phyloP scores from a whole-genome alignment of 2,797 vertebrate species.

The Bovichtus variegatus region DNA sequence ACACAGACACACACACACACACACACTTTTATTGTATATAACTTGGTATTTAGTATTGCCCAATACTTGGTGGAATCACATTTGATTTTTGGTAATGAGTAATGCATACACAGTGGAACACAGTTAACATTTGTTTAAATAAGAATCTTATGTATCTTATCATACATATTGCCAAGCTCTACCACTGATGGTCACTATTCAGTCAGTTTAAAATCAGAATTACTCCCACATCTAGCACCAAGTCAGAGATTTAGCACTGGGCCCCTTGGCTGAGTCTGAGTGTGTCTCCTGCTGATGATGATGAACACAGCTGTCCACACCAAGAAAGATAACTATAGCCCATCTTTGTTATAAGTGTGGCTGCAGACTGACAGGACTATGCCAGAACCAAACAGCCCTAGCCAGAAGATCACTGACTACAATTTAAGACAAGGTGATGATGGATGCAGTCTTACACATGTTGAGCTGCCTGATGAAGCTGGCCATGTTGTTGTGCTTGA shows the following conservation, averaged over 20 bases:
- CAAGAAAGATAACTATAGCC: no score
- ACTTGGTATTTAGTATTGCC: no score
- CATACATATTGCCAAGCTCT: background rate
- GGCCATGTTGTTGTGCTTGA: slow-evolving; percentile 99
- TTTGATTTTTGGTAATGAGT: no score
- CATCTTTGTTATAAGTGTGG: no score
- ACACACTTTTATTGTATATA: no score
- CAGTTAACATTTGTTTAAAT: background rate
- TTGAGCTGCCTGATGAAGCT: slow-evolving; percentile 98
- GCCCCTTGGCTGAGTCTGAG: background rate
- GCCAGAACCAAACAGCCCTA: no score
- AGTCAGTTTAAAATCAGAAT: background rate
- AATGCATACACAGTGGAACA: background rate
- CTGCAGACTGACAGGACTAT: no score
- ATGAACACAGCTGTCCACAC: no score
- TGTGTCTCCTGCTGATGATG: background rate
- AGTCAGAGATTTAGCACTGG: background rate
- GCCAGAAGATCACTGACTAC: background rate
- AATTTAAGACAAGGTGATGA: background rate
- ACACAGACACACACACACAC: background rate
- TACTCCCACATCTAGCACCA: background rate
- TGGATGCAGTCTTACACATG: slow-evolving; percentile 90
- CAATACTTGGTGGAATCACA: no score
- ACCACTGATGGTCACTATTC: background rate
- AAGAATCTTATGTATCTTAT: no score